Conservation (phyloP, 1,140 invertebrate genomes). For the Ctenoplectra terminalis region DNA sequence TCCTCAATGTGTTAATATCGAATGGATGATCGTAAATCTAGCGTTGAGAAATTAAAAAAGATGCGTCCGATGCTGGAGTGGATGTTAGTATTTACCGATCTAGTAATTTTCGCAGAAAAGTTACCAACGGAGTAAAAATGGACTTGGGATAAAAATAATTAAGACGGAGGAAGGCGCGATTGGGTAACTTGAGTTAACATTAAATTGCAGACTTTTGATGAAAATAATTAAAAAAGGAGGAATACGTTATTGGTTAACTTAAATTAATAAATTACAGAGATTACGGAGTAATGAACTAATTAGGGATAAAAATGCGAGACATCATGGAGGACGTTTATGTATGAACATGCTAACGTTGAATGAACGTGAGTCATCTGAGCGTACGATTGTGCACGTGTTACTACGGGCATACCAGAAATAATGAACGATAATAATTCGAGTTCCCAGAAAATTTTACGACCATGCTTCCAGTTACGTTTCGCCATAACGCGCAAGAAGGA, state of each 20-base stretch:
- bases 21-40: no score
- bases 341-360: constrained; percentile 42
- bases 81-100: not conserved
- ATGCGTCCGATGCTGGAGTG: no score
- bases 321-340: not conserved
- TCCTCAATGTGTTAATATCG: no score
- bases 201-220: not conserved
- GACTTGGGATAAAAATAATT: no score
- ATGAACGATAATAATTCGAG: constrained; percentile 27
- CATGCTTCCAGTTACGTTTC: constrained; percentile 25
- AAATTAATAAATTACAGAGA: not conserved
- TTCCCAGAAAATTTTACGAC: constrained; percentile 44
- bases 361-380: constrained; percentile 59
- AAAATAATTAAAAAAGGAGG: not conserved
- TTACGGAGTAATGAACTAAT: not conserved
- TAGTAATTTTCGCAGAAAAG: not conserved
- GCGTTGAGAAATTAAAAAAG: no score
- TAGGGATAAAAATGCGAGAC: not conserved
- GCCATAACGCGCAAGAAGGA: not conserved
- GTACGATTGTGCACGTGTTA: constrained; percentile 58
- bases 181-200: no score
- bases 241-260: not conserved
- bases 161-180: no score
- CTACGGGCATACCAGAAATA: constrained; percentile 26
- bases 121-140: not conserved